Evolutionary conservation across 2,888 invertebrate species (phyloP), one percentile per base, ranked within the genome.

Genomic region (Zootermopsis nevadensis): DNA sequence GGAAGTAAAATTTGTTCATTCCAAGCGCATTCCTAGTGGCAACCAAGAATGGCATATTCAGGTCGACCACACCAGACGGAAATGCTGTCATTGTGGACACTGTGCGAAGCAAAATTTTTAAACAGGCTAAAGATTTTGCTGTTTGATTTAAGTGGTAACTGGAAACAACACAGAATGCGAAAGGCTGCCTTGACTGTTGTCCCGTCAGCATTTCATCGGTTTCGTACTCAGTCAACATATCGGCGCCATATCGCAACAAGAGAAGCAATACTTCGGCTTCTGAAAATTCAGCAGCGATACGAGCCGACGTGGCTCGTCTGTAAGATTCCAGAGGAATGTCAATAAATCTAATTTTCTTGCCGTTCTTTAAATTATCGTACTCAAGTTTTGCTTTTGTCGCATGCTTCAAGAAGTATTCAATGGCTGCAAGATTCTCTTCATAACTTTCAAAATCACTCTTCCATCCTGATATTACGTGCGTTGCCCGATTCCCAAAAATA

Each of bases 241-340:
- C 90, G 2, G 90, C 90, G 27, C 95, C 95, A 87, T 94, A 94
- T 89, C 94, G 90, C 77, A 97, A 89, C 84, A 97, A 90, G 85
- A 96, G 93, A 87, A 93, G 91, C 7, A 97, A 89, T 87, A 95
- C 93, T 88, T 96, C 96, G 6, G 95, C 93, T 19, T 94, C 90
- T 74, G 94, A 94, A 87, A 95, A 92, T 88, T 95, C 95, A 85
- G 95, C 91, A 0, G 94, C 94, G 0, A 96, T 94, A 87, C 94
- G 92, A 2, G 95, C 89, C 0, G 96, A 95, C 0, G 94, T 92
- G 8, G 94, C 92, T 86, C 91, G 92, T 0, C 96, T 95, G 87
- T 96, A 96, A 83, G 95, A 95, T 88, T 95, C 95, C 89, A 97
- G 93, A 22, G 96, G 95, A 2, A 96, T 93, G 88, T 97, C 96